A percentile compares a stretch with the other conserved stretches of the same genome.
Evolutionary conservation across 1,140 invertebrate genomes (phyloP).

Genomic region (Pogonognathellus flavescens): DNA sequence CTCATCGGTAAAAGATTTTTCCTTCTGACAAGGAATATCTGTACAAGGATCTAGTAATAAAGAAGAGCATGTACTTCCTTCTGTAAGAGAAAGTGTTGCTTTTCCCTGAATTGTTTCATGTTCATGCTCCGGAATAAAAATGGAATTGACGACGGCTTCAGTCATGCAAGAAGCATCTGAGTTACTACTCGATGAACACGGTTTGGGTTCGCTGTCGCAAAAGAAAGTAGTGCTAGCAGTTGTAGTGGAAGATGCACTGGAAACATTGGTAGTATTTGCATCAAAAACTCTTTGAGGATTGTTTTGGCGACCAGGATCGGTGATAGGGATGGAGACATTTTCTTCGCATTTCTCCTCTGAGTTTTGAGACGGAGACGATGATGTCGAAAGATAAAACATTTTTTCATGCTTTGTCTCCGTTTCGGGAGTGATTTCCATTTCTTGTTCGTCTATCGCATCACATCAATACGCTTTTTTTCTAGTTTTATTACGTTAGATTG

Average conservation of each 20-base stretch:
- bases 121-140: not conserved
- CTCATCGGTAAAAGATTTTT: not conserved
- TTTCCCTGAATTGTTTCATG: too few species aligned
- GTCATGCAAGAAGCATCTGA: too few species aligned
- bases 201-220: not conserved
- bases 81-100: too few species aligned
- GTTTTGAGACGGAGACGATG: slow-evolving; percentile 2
- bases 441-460: slow-evolving; percentile 29
- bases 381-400: slow-evolving; percentile 45
- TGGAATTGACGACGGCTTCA: not conserved
- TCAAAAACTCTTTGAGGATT: slow-evolving; percentile 24
- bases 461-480: slow-evolving; percentile 24
- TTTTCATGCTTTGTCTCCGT: slow-evolving; percentile 25
- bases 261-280: slow-evolving; percentile 8
- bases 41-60: not conserved
- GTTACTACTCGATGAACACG: slow-evolving; percentile 2
- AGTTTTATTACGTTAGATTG: not conserved
- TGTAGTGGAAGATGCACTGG: not conserved
- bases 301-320: slow-evolving; percentile 15
- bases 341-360: slow-evolving; percentile 10
- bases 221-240: not conserved
- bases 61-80: too few species aligned
- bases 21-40: not conserved
- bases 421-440: slow-evolving; percentile 35
- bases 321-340: slow-evolving; percentile 27